phyloP scores from a whole-genome alignment of 2,113 vertebrate genomes.

The Tupaia tana region DNA sequence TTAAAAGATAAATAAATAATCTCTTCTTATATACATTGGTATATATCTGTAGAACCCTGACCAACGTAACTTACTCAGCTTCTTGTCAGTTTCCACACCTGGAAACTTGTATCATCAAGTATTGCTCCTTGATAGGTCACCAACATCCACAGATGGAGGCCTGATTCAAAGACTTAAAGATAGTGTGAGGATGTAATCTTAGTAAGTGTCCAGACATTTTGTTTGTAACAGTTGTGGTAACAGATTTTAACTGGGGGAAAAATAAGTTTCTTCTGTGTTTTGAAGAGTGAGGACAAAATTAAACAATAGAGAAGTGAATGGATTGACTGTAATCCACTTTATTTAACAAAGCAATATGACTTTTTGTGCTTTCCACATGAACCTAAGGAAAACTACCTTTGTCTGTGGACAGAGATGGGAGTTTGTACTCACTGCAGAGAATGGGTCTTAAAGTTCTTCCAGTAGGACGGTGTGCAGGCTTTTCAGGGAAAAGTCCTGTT shows the following conservation, averaged over 20 bases:
- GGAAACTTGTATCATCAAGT: background rate
- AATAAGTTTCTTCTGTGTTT: background rate
- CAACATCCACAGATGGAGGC: background rate
- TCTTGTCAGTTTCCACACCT: background rate
- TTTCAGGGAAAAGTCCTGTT: background rate
- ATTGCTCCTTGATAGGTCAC: background rate
- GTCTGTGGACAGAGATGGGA: background rate
- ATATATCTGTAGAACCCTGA: background rate
- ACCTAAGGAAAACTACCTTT: background rate
- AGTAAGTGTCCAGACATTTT: background rate
- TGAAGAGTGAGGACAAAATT: background rate
- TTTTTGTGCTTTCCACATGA: slow-evolving; percentile 1
- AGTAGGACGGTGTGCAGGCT: background rate
- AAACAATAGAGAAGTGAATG: background rate
- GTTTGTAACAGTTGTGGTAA: background rate
- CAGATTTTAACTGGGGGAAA: background rate
- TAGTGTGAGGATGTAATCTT: background rate
- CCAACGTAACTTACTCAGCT: background rate
- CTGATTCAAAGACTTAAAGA: background rate
- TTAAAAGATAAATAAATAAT: too few relatives aligned
- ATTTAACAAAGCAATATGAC: slow-evolving; percentile 7
- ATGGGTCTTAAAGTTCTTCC: slow-evolving; percentile 10
- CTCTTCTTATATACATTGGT: background rate
- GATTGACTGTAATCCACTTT: background rate
- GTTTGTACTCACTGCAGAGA: background rate